Base-by-base conservation (phyloP, 2,113 vertebrate species). In the Arenaria interpres region DNA sequence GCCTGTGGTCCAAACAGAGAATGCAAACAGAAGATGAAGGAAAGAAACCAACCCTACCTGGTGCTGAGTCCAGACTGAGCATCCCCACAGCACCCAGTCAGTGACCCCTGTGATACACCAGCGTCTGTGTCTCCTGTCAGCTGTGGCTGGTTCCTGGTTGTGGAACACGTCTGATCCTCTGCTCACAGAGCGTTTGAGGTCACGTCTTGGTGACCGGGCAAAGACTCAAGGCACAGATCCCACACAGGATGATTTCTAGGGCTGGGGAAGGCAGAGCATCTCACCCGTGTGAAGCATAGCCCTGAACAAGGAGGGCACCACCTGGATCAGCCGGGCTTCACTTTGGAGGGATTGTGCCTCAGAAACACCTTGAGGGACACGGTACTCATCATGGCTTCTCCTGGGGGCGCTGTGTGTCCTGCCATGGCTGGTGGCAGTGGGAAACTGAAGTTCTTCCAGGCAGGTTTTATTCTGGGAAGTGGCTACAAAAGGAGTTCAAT, bases 321-420 rank as follows among this genome's bases (percentile, higher is more conserved):
- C 50, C 64, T 15, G 8, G 4, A 12, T 48, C 30, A 5, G 5
- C 11, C 3, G 48, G 80, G 50, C 4, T 57, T 45, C 28, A 17
- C 33, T 39, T 27, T 12, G 53, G 46, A 48, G 46, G 68, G 37
- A 5, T 3, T 14, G 33, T 33, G 82, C 33, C 51, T 66, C 51
- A n/a, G 50, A 45, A 50, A 4, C 8, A 12, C 35, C 25, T 17
- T 16, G 30, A 12, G 41, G 50, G 51, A 10, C 51, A 45, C 10
- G 5, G 51, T 28, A 73, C 33, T 59, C 33, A 8, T 22, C 51
- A 6, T 10, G n/a, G 1, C n/a, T 69, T 41, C 32, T 75, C 46
- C 39, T 46, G 71, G 39, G 53, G 45, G 45, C 54, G 4, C 27
- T 50, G 3, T 3, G 0, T 0, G 0, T 35, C 59, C 60, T 35